phyloP scores from a whole-genome alignment of 2,113 vertebrate genomes.

The Gadus macrocephalus region DNA sequence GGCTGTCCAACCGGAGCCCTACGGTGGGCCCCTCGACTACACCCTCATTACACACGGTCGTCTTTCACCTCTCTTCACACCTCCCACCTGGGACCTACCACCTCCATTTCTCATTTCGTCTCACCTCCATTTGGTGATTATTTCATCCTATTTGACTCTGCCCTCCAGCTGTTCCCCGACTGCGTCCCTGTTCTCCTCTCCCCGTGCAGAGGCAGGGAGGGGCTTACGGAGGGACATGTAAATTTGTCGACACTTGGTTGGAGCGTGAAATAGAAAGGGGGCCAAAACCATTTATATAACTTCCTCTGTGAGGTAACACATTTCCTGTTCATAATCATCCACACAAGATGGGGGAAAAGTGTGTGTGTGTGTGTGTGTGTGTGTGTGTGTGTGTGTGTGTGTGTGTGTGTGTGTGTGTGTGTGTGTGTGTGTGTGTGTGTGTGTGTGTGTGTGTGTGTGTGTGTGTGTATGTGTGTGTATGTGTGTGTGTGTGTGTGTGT shows the following conservation, averaged over 20 bases:
- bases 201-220: constrained; percentile 33
- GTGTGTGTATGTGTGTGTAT: constrained; percentile 8
- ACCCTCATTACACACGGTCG: too few relatives aligned
- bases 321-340: constrained; percentile 34
- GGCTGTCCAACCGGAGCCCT: too few relatives aligned
- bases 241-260: constrained; percentile 60
- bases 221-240: constrained; percentile 28
- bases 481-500: constrained; percentile 22
- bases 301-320: constrained; percentile 46
- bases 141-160: too few relatives aligned
- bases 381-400: constrained; percentile 17
- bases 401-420: constrained; percentile 16
- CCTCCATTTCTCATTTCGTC: too few relatives aligned
- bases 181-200: constrained; percentile 22
- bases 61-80: too few relatives aligned
- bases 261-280: constrained; percentile 65
- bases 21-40: too few relatives aligned
- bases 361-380: constrained; percentile 9
- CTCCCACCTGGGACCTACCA: too few relatives aligned
- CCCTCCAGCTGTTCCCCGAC: not conserved
- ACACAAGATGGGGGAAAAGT: constrained; percentile 12
- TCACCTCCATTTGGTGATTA: too few relatives aligned
- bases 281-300: constrained; percentile 49
- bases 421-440: constrained; percentile 15
- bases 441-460: constrained; percentile 19